Conservation (phyloP, 1,140 invertebrate genomes). For the Rhopalosiphum maidis region DNA sequence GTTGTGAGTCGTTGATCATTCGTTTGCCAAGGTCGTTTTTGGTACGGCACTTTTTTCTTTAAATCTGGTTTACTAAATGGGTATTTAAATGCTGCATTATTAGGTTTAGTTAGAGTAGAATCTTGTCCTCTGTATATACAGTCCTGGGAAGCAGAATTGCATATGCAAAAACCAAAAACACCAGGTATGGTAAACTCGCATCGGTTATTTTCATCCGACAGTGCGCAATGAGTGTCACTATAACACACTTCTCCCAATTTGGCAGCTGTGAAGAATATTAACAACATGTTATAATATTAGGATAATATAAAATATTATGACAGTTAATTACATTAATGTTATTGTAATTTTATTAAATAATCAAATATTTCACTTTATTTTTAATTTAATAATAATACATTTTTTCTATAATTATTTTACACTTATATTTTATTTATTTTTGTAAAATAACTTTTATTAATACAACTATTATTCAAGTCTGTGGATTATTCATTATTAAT, state of each 20-base stretch:
- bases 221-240: slow-evolving; percentile 83
- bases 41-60: slow-evolving; percentile 31
- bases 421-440: neutral
- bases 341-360: neutral
- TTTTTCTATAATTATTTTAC: neutral
- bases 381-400: neutral
- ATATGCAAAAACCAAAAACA: slow-evolving; percentile 85
- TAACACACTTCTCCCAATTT: slow-evolving; percentile 86
- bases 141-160: slow-evolving; percentile 65
- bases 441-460: neutral
- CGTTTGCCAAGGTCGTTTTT: slow-evolving; percentile 24
- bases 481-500: too few species aligned
- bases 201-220: slow-evolving; percentile 81
- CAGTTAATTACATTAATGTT: neutral
- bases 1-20: neutral
- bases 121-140: neutral
- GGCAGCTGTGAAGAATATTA: slow-evolving; percentile 71
- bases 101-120: neutral
- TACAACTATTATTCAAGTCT: neutral
- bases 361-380: neutral
- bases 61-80: slow-evolving; percentile 32
- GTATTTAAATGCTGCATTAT: slow-evolving; percentile 5
- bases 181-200: slow-evolving; percentile 89
- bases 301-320: neutral
- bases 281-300: neutral